Percentiles rank a stretch among this genome's conserved stretches.
Evolutionary conservation across 2,113 vertebrate genomes (phyloP).

Genomic region (Petrocephalus zakoni): DNA sequence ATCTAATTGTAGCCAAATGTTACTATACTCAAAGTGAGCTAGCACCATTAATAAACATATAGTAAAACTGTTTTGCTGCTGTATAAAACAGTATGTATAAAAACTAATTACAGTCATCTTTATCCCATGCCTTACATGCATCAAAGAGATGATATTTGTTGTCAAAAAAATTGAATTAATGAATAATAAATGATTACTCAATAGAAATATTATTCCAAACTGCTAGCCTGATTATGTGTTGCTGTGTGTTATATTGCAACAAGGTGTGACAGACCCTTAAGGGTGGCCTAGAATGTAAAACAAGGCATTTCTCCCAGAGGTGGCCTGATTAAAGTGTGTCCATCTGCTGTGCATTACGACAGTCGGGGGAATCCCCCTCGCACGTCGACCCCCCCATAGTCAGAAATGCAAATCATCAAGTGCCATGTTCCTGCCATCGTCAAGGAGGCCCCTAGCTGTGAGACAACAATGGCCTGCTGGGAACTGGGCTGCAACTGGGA

Average conservation of each 20-base stretch:
- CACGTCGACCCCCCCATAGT: constrained; percentile 14
- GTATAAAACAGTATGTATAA: background rate
- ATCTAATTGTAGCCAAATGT: background rate
- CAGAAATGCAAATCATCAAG: constrained; percentile 66
- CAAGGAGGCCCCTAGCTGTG: constrained; percentile 70
- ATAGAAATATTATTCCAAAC: background rate
- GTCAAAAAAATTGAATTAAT: background rate
- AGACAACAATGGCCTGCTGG: constrained; percentile 71
- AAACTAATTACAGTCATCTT: background rate
- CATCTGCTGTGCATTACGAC: constrained; percentile 72
- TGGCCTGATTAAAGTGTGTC: constrained; percentile 73
- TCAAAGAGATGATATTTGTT: background rate
- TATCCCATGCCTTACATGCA: background rate
- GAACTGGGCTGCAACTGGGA: constrained; percentile 51
- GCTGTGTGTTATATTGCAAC: background rate
- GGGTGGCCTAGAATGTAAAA: background rate
- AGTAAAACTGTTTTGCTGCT: background rate
- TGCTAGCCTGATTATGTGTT: background rate
- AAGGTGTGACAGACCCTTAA: background rate
- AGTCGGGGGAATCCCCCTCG: constrained; percentile 35
- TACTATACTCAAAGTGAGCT: background rate
- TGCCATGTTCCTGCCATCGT: constrained; percentile 64
- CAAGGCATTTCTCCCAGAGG: background rate
- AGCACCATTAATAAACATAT: background rate
- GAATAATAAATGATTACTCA: background rate